Conservation (phyloP, 2,888 invertebrate genomes). For the Scaeva pyrastri region DNA sequence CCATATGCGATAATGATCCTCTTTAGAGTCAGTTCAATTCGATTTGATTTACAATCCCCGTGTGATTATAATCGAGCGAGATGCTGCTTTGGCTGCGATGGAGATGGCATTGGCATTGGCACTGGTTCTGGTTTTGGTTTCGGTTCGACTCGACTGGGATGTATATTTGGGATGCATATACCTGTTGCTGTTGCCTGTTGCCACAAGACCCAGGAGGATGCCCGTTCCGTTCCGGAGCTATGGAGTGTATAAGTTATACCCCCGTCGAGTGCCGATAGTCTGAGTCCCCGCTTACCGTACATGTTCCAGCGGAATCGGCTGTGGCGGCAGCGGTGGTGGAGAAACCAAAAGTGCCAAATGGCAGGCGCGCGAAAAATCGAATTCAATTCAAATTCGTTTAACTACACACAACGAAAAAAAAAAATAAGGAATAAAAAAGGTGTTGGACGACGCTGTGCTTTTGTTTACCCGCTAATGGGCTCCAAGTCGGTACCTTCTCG, state of each 20-base stretch:
- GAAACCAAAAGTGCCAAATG: conserved; percentile 71
- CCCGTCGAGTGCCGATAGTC: conserved; percentile 68
- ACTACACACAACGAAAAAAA: not conserved
- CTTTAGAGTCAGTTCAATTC: conserved; percentile 80
- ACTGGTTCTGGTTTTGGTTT: conserved; percentile 33
- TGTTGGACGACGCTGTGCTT: conserved; percentile 57
- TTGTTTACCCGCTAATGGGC: conserved; percentile 74
- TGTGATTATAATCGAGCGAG: conserved; percentile 83
- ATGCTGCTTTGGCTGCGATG: conserved; percentile 28
- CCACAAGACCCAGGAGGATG: conserved; percentile 32
- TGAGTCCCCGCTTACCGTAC: not conserved
- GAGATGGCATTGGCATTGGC: conserved; percentile 43
- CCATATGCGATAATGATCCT: conserved; percentile 76
- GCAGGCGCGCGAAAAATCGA: conserved; percentile 67
- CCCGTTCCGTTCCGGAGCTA: conserved; percentile 11
- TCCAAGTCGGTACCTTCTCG: conserved; percentile 32
- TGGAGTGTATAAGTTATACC: conserved; percentile 24
- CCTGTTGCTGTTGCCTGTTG: conserved; percentile 44
- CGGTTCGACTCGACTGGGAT: not conserved
- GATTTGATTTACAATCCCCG: conserved; percentile 84
- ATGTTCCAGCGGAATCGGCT: not conserved
- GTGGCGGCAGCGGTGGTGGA: not conserved
- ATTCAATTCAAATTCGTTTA: conserved; percentile 74
- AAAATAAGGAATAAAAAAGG: conserved; percentile 5
- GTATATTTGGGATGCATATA: conserved; percentile 14